A percentile compares a stretch with the other conserved stretches of the same genome.
These are phyloP conservation scores for Ophioninae sp. DNA, from an alignment of 2,888 invertebrate species.

Conservation along the genomic window DNA sequence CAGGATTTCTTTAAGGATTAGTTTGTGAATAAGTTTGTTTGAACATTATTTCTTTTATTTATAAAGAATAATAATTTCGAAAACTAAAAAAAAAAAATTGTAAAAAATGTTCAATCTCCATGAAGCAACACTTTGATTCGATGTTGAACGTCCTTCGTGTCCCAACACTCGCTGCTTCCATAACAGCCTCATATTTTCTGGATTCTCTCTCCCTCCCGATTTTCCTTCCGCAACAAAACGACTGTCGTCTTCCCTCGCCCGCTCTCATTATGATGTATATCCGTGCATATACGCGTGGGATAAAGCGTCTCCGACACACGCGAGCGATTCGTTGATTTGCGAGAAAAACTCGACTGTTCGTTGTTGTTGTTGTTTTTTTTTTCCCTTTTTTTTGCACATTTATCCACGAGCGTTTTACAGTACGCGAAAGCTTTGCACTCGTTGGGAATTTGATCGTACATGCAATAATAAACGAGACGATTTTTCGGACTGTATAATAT, in stretches of 20 bases:
- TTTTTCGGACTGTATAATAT: conserved; percentile 2
- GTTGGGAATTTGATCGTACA: conserved; percentile 50
- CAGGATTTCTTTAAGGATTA: no score
- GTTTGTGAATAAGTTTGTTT: no score
- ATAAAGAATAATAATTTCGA: no score
- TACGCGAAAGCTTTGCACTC: conserved; percentile 34
- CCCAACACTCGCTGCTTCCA: conserved; percentile 6
- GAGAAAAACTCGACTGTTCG: conserved; percentile 33
- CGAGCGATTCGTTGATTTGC: conserved; percentile 21
- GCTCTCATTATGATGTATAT: conserved; percentile 15
- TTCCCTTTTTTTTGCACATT: conserved; percentile 26
- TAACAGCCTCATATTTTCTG: conserved; percentile 27
- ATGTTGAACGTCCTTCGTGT: conserved; percentile 14
- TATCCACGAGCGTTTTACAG: conserved; percentile 12
- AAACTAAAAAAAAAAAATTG: no score
- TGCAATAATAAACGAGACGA: conserved; percentile 41
- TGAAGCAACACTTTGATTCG: not conserved
- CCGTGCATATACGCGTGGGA: not conserved
- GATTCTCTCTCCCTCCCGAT: not conserved
- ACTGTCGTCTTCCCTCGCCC: conserved; percentile 18
- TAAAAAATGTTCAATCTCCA: no score
- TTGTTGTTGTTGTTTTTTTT: not conserved
- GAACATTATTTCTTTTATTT: no score
- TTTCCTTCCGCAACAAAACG: conserved; percentile 23
- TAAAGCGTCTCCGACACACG: conserved; percentile 10